Evolutionary conservation across 2,888 invertebrate genomes (phyloP).

Genomic region (Trissolcus japonicus): DNA sequence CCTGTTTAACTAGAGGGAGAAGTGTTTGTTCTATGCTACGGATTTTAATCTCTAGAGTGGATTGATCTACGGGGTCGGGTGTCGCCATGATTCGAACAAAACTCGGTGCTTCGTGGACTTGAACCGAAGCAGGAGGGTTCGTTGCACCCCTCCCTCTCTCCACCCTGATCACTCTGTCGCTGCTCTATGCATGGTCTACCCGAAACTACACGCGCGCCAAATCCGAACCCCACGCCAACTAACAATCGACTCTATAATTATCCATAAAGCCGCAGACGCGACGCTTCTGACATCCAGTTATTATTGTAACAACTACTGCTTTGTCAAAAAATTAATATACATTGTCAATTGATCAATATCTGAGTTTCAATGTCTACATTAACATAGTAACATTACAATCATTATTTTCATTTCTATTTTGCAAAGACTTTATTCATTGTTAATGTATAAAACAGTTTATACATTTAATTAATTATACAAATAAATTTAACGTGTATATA

Average conservation of each 20-base stretch:
- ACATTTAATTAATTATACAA: no score
- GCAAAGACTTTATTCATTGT: no score
- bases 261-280: conserved; percentile 53
- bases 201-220: conserved; percentile 54
- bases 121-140: conserved; percentile 72
- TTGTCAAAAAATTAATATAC: no score
- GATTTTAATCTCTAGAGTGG: conserved; percentile 89
- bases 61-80: conserved; percentile 79
- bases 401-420: no score
- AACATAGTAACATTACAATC: no score
- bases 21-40: conserved; percentile 96
- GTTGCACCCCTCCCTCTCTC: conserved; percentile 67
- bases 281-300: conserved; percentile 54
- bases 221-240: conserved; percentile 54
- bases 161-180: conserved; percentile 45
- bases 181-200: conserved; percentile 17
- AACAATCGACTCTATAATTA: conserved; percentile 42
- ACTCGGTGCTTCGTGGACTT: conserved; percentile 72
- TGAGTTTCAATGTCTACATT: no score
- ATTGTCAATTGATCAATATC: no score
- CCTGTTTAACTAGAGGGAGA: conserved; percentile 95
- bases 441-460: no score
- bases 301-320: conserved; percentile 17
- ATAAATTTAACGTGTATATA: no score
- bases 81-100: conserved; percentile 80